Percentiles rank a stretch among this genome's conserved stretches.
Evolutionary conservation across 2,888 invertebrate species (phyloP).

Genomic region (Xestia c-nigrum): DNA sequence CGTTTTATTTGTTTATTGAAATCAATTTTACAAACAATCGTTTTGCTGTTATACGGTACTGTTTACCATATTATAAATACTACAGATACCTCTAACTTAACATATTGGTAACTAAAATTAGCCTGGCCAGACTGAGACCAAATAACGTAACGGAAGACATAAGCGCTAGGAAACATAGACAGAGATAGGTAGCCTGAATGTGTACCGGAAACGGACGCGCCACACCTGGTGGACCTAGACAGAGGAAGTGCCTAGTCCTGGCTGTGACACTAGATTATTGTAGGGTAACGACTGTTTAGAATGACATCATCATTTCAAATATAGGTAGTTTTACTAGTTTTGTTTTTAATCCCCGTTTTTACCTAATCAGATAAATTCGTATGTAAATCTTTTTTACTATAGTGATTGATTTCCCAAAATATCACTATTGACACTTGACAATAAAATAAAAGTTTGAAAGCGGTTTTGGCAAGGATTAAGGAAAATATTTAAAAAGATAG

Average conservation of each 20-base stretch:
- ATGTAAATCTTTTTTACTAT: not conserved
- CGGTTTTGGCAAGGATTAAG: not conserved
- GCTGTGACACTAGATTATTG: conserved; percentile 8
- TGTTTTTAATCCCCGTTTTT: not conserved
- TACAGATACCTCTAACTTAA: too few relatives aligned
- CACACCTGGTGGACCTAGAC: conserved; percentile 24
- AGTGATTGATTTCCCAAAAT: not conserved
- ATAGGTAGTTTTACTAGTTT: not conserved
- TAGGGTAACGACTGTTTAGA: not conserved
- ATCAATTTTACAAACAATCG: not conserved
- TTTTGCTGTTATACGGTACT: too few relatives aligned
- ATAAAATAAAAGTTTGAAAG: not conserved
- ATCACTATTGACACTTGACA: too few relatives aligned
- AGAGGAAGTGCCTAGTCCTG: conserved; percentile 14
- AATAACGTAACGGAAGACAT: conserved; percentile 42
- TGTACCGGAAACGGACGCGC: conserved; percentile 54
- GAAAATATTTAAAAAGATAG: not conserved
- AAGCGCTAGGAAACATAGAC: conserved; percentile 42
- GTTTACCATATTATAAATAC: not conserved
- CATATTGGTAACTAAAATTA: not conserved
- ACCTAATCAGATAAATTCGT: not conserved
- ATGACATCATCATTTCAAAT: not conserved
- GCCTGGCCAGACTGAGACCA: not conserved
- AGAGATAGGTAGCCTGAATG: conserved; percentile 48
- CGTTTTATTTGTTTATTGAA: not conserved